A percentile compares a stretch with the other conserved stretches of the same genome.
Evolutionary conservation across 2,888 invertebrate genomes (phyloP).

Genomic region (Myathropa florea): DNA sequence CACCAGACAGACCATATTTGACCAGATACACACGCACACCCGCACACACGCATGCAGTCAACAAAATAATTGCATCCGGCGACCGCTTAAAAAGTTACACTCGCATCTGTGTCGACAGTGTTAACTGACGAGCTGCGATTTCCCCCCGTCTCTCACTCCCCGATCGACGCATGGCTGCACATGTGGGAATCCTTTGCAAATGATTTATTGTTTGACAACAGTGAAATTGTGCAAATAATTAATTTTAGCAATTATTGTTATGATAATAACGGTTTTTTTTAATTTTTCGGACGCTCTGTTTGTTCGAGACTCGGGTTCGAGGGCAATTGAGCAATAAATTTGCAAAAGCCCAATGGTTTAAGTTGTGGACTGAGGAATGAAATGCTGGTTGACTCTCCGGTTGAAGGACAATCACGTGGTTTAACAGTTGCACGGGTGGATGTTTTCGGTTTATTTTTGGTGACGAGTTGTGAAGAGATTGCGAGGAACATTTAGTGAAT

Average conservation of each 20-base stretch:
- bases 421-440: slow-evolving; percentile 12
- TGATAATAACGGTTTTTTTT: slow-evolving; percentile 65
- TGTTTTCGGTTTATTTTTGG: not conserved
- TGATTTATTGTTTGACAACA: slow-evolving; percentile 67
- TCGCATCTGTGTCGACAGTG: not conserved
- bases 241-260: slow-evolving; percentile 75
- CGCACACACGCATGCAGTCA: not conserved
- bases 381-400: not conserved
- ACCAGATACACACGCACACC: not conserved
- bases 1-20: too few relatives aligned
- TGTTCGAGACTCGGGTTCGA: slow-evolving; percentile 17
- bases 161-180: slow-evolving; percentile 43
- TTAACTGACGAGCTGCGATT: slow-evolving; percentile 39
- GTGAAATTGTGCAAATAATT: slow-evolving; percentile 75
- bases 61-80: slow-evolving; percentile 59
- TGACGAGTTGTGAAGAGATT: not conserved
- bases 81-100: slow-evolving; percentile 51
- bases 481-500: too few relatives aligned
- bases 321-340: slow-evolving; percentile 67
- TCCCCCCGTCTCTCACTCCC: not conserved
- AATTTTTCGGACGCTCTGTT: slow-evolving; percentile 4
- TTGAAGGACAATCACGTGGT: slow-evolving; percentile 18
- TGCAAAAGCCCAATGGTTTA: slow-evolving; percentile 14
- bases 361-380: not conserved
- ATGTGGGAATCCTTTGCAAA: slow-evolving; percentile 63